Conservation (phyloP, 2,888 invertebrate genomes). For the Arctia plantaginis region DNA sequence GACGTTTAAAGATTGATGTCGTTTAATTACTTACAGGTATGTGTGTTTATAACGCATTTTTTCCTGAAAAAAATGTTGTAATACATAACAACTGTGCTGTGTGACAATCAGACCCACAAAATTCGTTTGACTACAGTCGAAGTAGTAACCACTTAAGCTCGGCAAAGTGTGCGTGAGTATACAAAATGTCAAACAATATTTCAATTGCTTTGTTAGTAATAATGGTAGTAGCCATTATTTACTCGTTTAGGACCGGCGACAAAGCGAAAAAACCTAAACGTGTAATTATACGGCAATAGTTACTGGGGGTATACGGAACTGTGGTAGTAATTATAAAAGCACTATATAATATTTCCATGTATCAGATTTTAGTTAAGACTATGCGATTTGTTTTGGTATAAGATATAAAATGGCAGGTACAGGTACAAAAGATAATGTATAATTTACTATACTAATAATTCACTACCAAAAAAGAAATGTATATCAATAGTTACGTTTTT, state of each 20-base stretch:
- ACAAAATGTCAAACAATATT: constrained; percentile 1
- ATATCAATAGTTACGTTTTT: too few relatives aligned
- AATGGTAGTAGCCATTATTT: background rate
- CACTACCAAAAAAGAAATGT: too few relatives aligned
- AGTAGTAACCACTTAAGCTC: background rate
- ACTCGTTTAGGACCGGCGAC: background rate
- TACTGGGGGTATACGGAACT: background rate
- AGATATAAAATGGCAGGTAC: too few relatives aligned
- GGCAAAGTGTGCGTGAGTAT: background rate
- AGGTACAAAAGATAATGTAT: too few relatives aligned
- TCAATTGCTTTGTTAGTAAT: background rate
- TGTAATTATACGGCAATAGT: constrained; percentile 4
- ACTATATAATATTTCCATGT: background rate
- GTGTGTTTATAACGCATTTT: too few relatives aligned
- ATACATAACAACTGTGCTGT: background rate
- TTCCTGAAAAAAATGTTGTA: background rate
- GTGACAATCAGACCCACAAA: background rate
- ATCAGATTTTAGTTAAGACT: background rate
- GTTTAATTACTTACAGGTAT: too few relatives aligned
- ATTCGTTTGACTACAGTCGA: background rate
- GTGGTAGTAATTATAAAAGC: background rate
- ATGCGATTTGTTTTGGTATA: too few relatives aligned
- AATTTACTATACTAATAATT: too few relatives aligned
- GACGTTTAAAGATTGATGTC: too few relatives aligned
- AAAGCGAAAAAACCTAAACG: background rate